Evolutionary conservation across 2,113 vertebrate species (phyloP).

Genomic region (Panthera uncia): DNA sequence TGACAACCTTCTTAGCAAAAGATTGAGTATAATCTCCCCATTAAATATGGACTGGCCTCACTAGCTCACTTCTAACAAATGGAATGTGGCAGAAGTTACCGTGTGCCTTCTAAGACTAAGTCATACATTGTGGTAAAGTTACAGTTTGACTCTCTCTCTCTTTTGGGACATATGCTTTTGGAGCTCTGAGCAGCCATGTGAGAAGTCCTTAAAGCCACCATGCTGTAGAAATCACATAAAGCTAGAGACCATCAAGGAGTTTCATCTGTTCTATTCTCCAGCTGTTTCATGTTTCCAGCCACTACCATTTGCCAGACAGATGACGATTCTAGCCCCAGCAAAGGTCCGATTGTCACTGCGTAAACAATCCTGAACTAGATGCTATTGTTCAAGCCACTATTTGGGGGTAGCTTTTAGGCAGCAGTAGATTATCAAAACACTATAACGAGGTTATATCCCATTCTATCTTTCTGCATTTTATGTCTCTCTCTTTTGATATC

Average conservation of each 20-base stretch:
- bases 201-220: too few relatives aligned
- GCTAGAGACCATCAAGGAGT: not conserved
- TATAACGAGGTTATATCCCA: not conserved
- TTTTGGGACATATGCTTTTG: not conserved
- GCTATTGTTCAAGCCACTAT: not conserved
- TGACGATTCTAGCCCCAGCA: not conserved
- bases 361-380: too few relatives aligned
- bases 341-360: not conserved
- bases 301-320: not conserved
- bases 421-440: not conserved
- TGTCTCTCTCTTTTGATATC: not conserved
- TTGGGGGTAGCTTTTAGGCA: not conserved
- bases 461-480: not conserved
- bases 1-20: not conserved
- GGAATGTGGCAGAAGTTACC: not conserved
- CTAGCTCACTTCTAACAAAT: not conserved
- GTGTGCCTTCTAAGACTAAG: not conserved
- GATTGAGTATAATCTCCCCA: not conserved
- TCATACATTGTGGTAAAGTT: not conserved
- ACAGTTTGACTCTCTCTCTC: not conserved
- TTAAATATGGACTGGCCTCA: not conserved
- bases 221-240: not conserved
- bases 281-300: not conserved
- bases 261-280: not conserved
- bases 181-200: not conserved